A percentile compares a stretch with the other conserved stretches of the same genome.
phyloP scores from a whole-genome alignment of 2,113 vertebrate genomes.

The Choloepus hoffmanni region DNA sequence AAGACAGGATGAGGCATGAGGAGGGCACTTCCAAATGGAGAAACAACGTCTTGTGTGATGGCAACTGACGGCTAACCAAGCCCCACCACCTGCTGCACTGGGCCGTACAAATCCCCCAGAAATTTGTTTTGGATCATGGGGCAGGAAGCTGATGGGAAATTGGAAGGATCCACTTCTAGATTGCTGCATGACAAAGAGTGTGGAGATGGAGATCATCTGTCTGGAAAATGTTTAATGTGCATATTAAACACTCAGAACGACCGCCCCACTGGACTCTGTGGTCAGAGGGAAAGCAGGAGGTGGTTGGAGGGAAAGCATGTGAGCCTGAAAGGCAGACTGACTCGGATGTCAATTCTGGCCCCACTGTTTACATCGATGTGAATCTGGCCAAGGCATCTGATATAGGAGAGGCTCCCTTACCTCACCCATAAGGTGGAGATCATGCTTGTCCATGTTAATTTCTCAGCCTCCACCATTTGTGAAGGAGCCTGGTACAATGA shows the following conservation, averaged over 20 bases:
- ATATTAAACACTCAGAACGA: not conserved
- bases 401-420: not conserved
- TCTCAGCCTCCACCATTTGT: not conserved
- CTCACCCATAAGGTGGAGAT: not conserved
- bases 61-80: accelerated
- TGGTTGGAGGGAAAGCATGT: not conserved
- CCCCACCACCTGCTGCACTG: not conserved
- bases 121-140: not conserved
- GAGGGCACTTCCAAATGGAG: not conserved
- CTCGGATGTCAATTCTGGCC: not conserved
- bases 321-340: not conserved
- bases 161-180: not conserved
- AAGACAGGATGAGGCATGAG: not conserved
- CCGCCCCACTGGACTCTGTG: not conserved
- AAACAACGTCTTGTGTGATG: not conserved
- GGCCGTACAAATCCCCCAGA: not conserved
- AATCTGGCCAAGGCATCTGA: not conserved
- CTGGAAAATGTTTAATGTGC: not conserved
- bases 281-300: not conserved
- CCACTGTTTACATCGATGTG: not conserved
- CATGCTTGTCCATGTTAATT: not conserved
- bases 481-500: not conserved
- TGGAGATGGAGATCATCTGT: not conserved
- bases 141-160: not conserved
- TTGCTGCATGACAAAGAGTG: not conserved